A percentile compares a stretch with the other conserved stretches of the same genome.
phyloP scores from a whole-genome alignment of 1,140 invertebrate genomes.

The Drosophila arizonae region DNA sequence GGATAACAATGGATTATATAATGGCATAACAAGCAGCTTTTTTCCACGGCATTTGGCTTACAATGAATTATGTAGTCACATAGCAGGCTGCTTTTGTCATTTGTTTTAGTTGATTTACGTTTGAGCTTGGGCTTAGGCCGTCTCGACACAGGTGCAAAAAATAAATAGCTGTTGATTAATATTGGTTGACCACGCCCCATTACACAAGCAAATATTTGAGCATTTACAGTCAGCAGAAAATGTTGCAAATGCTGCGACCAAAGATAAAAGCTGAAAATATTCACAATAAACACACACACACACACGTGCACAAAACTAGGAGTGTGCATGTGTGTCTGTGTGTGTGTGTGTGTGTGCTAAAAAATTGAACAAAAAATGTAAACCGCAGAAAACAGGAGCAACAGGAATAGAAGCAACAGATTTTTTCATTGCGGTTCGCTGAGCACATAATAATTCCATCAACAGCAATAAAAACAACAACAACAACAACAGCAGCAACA shows the following conservation, averaged over 20 bases:
- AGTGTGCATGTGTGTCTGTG: constrained; percentile 43
- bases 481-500: constrained; percentile 41
- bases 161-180: constrained; percentile 51
- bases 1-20: constrained; percentile 47
- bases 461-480: constrained; percentile 47
- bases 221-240: constrained; percentile 54
- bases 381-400: constrained; percentile 23
- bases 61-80: constrained; percentile 57
- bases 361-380: constrained; percentile 43
- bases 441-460: constrained; percentile 80
- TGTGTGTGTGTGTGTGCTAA: constrained; percentile 58
- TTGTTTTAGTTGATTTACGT: constrained; percentile 67
- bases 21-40: constrained; percentile 58
- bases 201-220: constrained; percentile 54
- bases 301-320: constrained; percentile 8
- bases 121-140: neutral
- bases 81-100: constrained; percentile 57
- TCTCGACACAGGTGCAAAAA: constrained; percentile 1
- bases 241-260: constrained; percentile 28
- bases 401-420: constrained; percentile 54
- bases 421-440: constrained; percentile 73
- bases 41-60: constrained; percentile 27
- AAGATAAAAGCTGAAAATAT: constrained; percentile 68
- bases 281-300: constrained; percentile 10
- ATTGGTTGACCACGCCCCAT: constrained; percentile 43